Conservation (phyloP, 2,797 vertebrate genomes). For the Urophycis tenuis region DNA sequence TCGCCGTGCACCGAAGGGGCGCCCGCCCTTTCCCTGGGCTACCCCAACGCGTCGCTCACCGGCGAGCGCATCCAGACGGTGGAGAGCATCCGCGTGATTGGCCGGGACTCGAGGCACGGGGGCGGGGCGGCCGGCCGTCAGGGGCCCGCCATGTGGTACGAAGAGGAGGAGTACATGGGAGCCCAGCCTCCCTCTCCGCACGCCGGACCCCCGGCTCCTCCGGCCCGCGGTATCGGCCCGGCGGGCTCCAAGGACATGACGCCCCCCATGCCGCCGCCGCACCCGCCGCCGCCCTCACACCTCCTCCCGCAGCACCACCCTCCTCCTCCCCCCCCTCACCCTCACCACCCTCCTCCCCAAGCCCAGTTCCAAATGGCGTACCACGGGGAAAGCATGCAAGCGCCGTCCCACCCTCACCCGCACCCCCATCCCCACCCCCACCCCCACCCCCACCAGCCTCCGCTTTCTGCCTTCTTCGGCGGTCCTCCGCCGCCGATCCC, state of each 20-base stretch:
- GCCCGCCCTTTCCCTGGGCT: conserved; percentile 83
- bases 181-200: conserved; percentile 51
- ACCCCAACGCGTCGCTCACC: conserved; percentile 73
- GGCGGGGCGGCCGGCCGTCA: conserved; percentile 60
- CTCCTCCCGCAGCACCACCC: conserved; percentile 57
- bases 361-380: conserved; percentile 62
- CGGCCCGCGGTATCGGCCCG: conserved; percentile 44
- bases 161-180: conserved; percentile 73
- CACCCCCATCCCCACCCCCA: conserved; percentile 51
- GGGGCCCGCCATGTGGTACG: conserved; percentile 70
- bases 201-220: conserved; percentile 32
- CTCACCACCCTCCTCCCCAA: conserved; percentile 54
- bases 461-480: conserved; percentile 57
- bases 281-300: conserved; percentile 56
- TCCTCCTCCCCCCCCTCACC: conserved; percentile 60
- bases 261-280: conserved; percentile 41
- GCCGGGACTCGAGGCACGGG: conserved; percentile 72
- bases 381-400: conserved; percentile 63
- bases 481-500: conserved; percentile 50
- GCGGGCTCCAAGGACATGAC: conserved; percentile 45
- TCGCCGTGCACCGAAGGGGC: conserved; percentile 73
- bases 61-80: conserved; percentile 95
- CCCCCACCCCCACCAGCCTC: conserved; percentile 50
- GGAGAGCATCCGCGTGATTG: conserved; percentile 86
- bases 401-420: conserved; percentile 55